Evolutionary conservation across 1,140 invertebrate genomes (phyloP).

Genomic region (Microvelia longipes): DNA sequence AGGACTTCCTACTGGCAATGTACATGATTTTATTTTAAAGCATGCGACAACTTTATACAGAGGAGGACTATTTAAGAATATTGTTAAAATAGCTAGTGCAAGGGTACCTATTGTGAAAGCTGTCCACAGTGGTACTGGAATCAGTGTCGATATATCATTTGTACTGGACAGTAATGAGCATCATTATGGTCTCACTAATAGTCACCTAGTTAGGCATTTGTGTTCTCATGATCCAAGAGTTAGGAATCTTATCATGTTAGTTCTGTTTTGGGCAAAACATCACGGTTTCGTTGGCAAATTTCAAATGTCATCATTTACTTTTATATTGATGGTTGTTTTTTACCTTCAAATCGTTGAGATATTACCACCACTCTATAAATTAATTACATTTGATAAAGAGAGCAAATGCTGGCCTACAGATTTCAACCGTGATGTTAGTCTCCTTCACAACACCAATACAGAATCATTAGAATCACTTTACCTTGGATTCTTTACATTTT

Average conservation of each 20-base stretch:
- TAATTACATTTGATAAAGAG: background rate
- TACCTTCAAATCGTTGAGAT: background rate
- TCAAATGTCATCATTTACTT: background rate
- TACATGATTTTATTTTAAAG: background rate
- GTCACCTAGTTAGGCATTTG: background rate
- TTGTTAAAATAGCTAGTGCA: background rate
- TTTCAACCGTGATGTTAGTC: background rate
- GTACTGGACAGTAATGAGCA: background rate
- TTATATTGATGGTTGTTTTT: background rate
- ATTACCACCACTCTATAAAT: background rate
- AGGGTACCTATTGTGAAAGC: conserved; percentile 6
- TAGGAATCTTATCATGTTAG: background rate
- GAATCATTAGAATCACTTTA: background rate
- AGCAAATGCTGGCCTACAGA: background rate
- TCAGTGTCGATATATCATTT: conserved; percentile 1
- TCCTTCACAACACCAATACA: background rate
- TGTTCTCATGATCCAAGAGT: background rate
- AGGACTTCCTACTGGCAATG: background rate
- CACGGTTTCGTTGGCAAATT: background rate
- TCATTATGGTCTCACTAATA: background rate
- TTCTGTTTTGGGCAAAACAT: conserved; percentile 3
- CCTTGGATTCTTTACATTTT: conserved; percentile 1
- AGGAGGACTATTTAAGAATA: background rate
- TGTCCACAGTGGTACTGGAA: background rate
- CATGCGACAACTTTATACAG: background rate